Evolutionary conservation across 1,140 invertebrate genomes (phyloP).

Genomic region (Drosophila nannoptera): DNA sequence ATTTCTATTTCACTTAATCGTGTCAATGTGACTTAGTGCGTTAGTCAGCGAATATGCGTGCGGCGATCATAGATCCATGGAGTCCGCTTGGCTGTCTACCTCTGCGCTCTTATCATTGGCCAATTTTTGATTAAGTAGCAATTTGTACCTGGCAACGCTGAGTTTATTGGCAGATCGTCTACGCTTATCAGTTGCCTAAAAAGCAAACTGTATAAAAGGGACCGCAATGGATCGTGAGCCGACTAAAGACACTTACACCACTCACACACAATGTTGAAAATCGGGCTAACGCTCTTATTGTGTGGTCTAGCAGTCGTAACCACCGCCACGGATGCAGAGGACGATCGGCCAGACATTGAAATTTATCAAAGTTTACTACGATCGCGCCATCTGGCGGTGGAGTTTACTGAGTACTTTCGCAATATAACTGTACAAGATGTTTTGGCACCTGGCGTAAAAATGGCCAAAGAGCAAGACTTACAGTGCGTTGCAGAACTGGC

Average conservation of each 20-base stretch:
- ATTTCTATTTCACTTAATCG: not conserved
- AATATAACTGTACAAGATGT: constrained; percentile 34
- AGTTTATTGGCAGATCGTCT: not conserved
- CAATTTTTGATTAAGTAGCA: constrained; percentile 6
- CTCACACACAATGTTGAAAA: not conserved
- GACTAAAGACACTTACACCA: not conserved
- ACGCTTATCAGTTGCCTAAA: not conserved
- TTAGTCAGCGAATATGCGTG: not conserved
- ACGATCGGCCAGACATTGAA: not conserved
- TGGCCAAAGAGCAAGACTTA: constrained; percentile 31
- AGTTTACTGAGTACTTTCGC: constrained; percentile 34
- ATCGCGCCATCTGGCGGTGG: constrained; percentile 36
- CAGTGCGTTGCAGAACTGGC: constrained; percentile 41
- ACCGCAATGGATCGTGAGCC: not conserved
- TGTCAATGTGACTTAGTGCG: not conserved
- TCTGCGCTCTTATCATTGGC: not conserved
- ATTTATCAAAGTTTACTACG: constrained; percentile 30
- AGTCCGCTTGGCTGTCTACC: constrained; percentile 1
- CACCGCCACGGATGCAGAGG: not conserved
- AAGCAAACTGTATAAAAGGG: constrained; percentile 11
- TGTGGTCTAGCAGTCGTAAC: not conserved
- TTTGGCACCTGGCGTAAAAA: not conserved
- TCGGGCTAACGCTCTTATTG: not conserved
- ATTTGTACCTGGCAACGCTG: not conserved
- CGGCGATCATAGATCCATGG: not conserved